Conservation (phyloP, 2,888 invertebrate species). For the Idaea aversata region DNA sequence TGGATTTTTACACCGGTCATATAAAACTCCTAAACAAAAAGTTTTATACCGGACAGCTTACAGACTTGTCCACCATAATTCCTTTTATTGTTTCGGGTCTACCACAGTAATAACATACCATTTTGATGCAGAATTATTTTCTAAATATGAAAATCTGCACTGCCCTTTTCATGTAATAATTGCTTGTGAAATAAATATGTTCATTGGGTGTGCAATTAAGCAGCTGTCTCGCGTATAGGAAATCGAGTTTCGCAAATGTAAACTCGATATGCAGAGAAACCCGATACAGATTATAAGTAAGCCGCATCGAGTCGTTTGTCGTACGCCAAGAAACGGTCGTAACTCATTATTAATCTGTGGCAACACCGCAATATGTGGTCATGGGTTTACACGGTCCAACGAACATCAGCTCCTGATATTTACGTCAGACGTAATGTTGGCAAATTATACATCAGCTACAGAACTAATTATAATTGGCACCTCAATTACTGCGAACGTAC, state of each 20-base stretch:
- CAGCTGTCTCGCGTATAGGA: constrained; percentile 43
- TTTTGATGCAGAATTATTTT: constrained; percentile 16
- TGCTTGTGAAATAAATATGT: constrained; percentile 37
- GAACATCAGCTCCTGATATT: constrained; percentile 68
- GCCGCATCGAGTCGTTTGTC: constrained; percentile 60
- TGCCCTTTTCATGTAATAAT: constrained; percentile 25
- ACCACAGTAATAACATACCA: constrained; percentile 11
- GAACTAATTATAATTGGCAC: constrained; percentile 52
- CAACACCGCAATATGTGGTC: constrained; percentile 43
- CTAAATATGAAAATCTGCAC: constrained; percentile 18
- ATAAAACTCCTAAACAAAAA: constrained; percentile 1
- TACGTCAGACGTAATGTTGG: constrained; percentile 60
- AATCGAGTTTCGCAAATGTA: constrained; percentile 53
- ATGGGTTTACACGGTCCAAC: constrained; percentile 43
- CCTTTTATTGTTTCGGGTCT: constrained; percentile 1
- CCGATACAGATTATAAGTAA: constrained; percentile 63
- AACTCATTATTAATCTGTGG: constrained; percentile 20
- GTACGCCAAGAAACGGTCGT: constrained; percentile 50
- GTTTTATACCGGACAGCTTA: constrained; percentile 1
- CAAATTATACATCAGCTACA: constrained; percentile 61
- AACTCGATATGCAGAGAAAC: constrained; percentile 67
- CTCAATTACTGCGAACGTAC: constrained; percentile 38
- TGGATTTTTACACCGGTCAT: not conserved
- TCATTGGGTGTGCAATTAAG: constrained; percentile 40
- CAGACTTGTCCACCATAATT: not conserved